A percentile compares a stretch with the other conserved stretches of the same genome.
These are phyloP conservation scores for Hippocampus barbouri DNA, from an alignment of 2,113 vertebrate genomes.

Conservation along the genomic window DNA sequence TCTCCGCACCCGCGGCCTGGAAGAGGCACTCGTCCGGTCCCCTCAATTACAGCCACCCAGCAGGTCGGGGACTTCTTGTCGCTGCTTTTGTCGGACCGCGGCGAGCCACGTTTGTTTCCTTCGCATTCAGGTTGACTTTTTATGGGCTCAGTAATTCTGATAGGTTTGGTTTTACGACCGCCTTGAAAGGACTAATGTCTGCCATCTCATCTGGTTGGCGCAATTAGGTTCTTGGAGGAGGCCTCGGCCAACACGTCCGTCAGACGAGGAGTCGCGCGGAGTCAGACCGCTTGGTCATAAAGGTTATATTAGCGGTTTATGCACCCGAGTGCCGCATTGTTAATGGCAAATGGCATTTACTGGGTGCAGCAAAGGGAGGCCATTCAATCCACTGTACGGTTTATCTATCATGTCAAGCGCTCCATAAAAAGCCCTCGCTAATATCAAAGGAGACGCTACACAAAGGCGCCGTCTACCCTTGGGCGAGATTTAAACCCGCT, in stretches of 20 bases:
- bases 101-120: constrained; percentile 13
- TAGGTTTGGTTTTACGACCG: constrained; percentile 57
- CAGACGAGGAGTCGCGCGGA: constrained; percentile 48
- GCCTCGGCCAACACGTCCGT: constrained; percentile 56
- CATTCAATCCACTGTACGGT: constrained; percentile 70
- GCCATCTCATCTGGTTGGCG: constrained; percentile 69
- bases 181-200: constrained; percentile 68
- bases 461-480: constrained; percentile 60
- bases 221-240: constrained; percentile 65
- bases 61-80: constrained; percentile 41
- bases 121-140: constrained; percentile 20
- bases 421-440: constrained; percentile 71
- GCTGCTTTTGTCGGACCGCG: constrained; percentile 34
- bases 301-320: constrained; percentile 75
- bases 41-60: constrained; percentile 59
- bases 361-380: constrained; percentile 66
- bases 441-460: constrained; percentile 71
- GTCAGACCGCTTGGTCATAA: constrained; percentile 68
- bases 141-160: constrained; percentile 47
- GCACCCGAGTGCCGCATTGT: constrained; percentile 69
- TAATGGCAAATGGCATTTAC: constrained; percentile 76
- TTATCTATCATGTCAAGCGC: constrained; percentile 76
- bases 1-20: constrained; percentile 58
- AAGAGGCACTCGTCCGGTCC: constrained; percentile 57
- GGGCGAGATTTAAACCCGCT: constrained; percentile 69